phyloP scores from a whole-genome alignment of 2,797 vertebrate species.

The Cynodonichthys magdalenae region DNA sequence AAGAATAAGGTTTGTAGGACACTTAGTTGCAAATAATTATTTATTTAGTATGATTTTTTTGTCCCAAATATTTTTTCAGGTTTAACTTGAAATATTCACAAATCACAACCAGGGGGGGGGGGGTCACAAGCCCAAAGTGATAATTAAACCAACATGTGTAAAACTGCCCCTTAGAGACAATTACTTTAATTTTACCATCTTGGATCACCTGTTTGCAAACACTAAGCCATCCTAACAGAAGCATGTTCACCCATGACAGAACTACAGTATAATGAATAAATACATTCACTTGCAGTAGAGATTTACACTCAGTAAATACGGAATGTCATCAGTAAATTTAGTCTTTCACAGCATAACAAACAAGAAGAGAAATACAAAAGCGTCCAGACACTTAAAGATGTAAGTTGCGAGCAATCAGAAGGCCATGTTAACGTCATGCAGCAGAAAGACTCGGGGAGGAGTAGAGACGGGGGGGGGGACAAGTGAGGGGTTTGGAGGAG shows the following conservation, averaged over 20 bases:
- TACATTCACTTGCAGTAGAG: conserved; percentile 73
- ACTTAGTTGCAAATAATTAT: conserved; percentile 8
- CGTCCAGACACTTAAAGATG: conserved; percentile 58
- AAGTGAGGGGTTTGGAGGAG: conserved; percentile 8
- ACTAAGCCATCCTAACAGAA: conserved; percentile 6
- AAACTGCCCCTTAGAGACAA: conserved; percentile 10
- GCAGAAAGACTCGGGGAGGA: conserved; percentile 57
- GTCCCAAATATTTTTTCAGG: conserved; percentile 1
- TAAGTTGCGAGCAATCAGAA: conserved; percentile 70
- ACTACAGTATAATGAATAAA: conserved; percentile 45
- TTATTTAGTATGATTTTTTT: conserved; percentile 11
- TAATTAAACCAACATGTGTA: background rate
- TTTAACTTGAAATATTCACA: conserved; percentile 15
- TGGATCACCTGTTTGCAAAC: conserved; percentile 47
- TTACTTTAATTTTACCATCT: background rate
- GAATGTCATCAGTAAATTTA: conserved; percentile 64
- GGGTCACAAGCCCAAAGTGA: conserved; percentile 9
- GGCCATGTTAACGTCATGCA: conserved; percentile 75
- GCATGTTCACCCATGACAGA: conserved; percentile 36
- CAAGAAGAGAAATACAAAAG: conserved; percentile 62
- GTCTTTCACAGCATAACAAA: conserved; percentile 55
- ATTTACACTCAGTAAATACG: conserved; percentile 66
- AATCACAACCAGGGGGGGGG: conserved; percentile 8
- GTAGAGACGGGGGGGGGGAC: conserved; percentile 33
- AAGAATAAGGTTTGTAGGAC: background rate